Conservation (phyloP, 2,888 invertebrate species). For the Blastobasis lacticolella region DNA sequence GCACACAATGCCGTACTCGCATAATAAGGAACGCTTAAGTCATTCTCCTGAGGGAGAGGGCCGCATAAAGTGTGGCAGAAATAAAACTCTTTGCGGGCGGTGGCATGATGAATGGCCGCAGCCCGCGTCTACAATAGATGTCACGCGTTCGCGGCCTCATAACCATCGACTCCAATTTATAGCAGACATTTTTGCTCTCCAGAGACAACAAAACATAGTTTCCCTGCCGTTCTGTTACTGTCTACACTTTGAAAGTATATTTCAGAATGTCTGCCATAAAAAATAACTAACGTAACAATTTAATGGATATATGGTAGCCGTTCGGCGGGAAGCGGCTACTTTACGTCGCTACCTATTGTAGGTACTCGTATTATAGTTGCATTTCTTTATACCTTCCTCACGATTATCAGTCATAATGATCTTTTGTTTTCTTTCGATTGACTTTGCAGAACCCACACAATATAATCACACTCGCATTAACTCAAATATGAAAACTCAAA, state of each 20-base stretch:
- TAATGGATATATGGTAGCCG: neutral
- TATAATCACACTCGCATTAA: too few relatives aligned
- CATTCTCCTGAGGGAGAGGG: too few relatives aligned
- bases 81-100: conserved; percentile 32
- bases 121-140: conserved; percentile 43
- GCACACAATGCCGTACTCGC: too few relatives aligned
- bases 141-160: conserved; percentile 58
- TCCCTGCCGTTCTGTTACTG: conserved; percentile 11
- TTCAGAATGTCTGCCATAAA: too few relatives aligned
- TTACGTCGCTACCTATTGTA: too few relatives aligned
- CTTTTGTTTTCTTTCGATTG: too few relatives aligned
- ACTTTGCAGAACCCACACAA: too few relatives aligned
- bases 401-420: too few relatives aligned
- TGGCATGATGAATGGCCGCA: conserved; percentile 42
- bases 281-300: neutral
- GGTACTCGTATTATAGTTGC: too few relatives aligned
- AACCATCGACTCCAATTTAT: conserved; percentile 58
- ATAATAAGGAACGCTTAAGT: too few relatives aligned
- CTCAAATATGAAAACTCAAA: too few relatives aligned
- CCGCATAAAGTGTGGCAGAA: conserved; percentile 10
- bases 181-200: conserved; percentile 36
- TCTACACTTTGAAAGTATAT: neutral
- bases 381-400: too few relatives aligned
- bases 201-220: conserved; percentile 21
- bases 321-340: neutral